phyloP scores from a whole-genome alignment of 2,113 vertebrate genomes.

The Eclectus roratus region DNA sequence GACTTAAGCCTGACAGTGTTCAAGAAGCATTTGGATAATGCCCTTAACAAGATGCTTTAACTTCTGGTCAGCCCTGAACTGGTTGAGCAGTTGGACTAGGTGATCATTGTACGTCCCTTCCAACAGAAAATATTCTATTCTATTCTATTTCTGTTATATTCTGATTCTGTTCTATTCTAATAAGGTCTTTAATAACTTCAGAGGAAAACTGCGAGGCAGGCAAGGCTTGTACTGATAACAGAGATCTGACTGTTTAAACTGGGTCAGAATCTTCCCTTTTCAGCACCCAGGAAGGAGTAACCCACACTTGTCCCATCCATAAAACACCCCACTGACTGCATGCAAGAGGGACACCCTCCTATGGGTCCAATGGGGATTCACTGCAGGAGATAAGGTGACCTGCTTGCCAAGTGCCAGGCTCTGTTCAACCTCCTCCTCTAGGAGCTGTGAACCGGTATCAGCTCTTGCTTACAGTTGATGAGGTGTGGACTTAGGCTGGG shows the following conservation, averaged over 20 bases:
- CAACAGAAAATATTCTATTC: not conserved
- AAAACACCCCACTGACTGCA: not conserved
- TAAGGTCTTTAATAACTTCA: not conserved
- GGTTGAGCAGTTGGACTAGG: not conserved
- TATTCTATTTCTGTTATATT: rapidly evolving
- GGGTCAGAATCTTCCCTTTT: not conserved
- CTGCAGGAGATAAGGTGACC: not conserved
- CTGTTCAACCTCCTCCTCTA: not conserved
- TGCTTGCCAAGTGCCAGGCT: rapidly evolving
- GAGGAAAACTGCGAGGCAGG: not conserved
- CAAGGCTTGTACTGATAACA: not conserved
- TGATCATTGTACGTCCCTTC: not conserved
- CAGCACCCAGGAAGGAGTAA: not conserved
- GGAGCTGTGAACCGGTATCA: not conserved
- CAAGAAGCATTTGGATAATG: not conserved
- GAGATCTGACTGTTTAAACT: not conserved
- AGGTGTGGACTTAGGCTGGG: not conserved
- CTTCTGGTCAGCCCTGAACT: not conserved
- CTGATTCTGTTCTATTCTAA: not conserved
- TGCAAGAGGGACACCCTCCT: not conserved
- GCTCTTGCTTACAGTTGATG: not conserved
- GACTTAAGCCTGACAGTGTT: not conserved
- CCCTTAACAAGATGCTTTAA: not conserved
- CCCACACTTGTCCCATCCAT: not conserved
- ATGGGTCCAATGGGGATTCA: not conserved